phyloP scores from a whole-genome alignment of 2,888 invertebrate genomes.

The Halictus ligatus region DNA sequence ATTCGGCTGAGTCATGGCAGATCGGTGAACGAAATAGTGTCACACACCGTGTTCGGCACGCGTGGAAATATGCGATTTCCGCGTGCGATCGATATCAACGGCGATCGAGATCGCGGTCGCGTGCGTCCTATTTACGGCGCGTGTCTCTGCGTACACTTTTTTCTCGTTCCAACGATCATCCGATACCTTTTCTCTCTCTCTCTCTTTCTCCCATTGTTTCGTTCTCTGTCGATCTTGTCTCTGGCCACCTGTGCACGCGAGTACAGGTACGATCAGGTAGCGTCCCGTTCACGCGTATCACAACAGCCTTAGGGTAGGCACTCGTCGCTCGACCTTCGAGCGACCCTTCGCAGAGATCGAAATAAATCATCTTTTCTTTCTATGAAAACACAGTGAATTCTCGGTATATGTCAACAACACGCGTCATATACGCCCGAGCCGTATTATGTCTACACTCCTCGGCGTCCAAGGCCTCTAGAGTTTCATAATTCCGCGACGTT shows the following conservation, averaged over 20 bases:
- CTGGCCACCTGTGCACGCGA: background rate
- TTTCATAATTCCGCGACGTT: too few species aligned
- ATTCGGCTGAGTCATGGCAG: background rate
- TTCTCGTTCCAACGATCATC: background rate
- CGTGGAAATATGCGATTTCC: background rate
- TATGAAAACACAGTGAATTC: background rate
- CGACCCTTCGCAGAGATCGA: background rate
- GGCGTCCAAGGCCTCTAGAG: too few species aligned
- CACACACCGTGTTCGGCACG: background rate
- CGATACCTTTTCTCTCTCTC: background rate
- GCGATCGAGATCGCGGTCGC: background rate
- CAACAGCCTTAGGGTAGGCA: conserved; percentile 36
- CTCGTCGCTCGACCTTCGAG: conserved; percentile 3
- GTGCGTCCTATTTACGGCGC: background rate
- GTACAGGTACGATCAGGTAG: conserved; percentile 23
- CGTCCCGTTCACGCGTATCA: conserved; percentile 11
- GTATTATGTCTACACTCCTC: too few species aligned
- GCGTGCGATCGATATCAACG: background rate
- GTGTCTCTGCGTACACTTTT: background rate
- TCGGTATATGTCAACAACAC: too few species aligned
- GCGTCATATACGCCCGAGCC: too few species aligned
- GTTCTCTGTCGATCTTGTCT: background rate
- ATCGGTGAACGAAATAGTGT: background rate
- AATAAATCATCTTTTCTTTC: background rate
- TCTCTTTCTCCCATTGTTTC: background rate